phyloP scores from a whole-genome alignment of 2,113 vertebrate genomes.

The Pavo muticus region DNA sequence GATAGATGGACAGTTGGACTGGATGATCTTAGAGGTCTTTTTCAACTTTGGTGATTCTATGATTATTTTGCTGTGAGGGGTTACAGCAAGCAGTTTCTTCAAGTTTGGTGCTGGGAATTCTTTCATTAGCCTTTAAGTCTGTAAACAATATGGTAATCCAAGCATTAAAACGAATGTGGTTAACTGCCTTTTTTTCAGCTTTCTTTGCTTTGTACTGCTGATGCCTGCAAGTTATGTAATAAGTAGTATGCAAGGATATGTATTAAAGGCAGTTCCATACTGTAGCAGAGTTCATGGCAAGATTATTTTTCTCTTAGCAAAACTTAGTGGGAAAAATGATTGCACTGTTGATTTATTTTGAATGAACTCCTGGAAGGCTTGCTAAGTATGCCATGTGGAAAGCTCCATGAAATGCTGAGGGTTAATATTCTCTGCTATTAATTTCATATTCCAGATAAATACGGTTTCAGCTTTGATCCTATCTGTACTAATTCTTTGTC shows the following conservation, averaged over 20 bases:
- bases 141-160: slow-evolving; percentile 56
- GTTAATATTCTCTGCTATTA: slow-evolving; percentile 78
- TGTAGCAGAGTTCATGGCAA: slow-evolving; percentile 33
- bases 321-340: slow-evolving; percentile 35
- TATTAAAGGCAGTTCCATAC: slow-evolving; percentile 61
- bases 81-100: slow-evolving; percentile 16
- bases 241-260: slow-evolving; percentile 54
- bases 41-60: no score
- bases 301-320: slow-evolving; percentile 68
- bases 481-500: slow-evolving; percentile 84
- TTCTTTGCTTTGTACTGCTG: slow-evolving; percentile 76
- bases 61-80: neutral
- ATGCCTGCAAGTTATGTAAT: slow-evolving; percentile 75
- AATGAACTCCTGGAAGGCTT: slow-evolving; percentile 54
- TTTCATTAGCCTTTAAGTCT: slow-evolving; percentile 53
- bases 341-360: slow-evolving; percentile 44
- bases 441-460: slow-evolving; percentile 82
- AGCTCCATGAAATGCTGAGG: slow-evolving; percentile 54
- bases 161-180: slow-evolving; percentile 56
- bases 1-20: no score
- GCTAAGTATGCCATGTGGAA: slow-evolving; percentile 59
- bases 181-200: slow-evolving; percentile 68
- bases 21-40: no score
- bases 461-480: slow-evolving; percentile 83
- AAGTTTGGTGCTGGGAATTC: slow-evolving; percentile 2